These are phyloP conservation scores for Otis tarda DNA, from an alignment of 2,113 vertebrate species.

Conservation along the genomic window DNA sequence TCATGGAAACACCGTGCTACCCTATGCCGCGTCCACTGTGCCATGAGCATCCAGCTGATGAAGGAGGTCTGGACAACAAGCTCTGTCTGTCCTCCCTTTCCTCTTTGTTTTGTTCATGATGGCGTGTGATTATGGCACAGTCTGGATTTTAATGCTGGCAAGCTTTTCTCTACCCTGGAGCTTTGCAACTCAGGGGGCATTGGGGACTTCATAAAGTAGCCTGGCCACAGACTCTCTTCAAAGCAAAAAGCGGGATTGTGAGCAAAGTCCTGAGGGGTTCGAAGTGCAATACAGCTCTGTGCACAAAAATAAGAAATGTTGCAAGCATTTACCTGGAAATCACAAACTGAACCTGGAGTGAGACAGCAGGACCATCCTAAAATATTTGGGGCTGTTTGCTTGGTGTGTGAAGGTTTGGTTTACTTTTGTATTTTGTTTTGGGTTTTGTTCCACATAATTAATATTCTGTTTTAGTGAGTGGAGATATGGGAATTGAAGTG, in stretches of 20 bases:
- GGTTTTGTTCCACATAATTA: not conserved
- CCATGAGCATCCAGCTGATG: not conserved
- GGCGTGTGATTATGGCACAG: rapidly evolving
- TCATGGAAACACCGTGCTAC: not conserved
- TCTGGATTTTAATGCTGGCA: not conserved
- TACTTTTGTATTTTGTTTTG: not conserved
- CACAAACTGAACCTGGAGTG: not conserved
- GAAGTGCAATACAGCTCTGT: rapidly evolving
- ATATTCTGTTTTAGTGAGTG: not conserved
- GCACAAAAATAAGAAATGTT: not conserved
- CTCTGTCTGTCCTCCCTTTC: not conserved
- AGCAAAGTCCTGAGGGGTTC: not conserved
- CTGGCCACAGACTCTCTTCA: not conserved
- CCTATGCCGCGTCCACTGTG: rapidly evolving
- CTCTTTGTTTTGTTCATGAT: not conserved
- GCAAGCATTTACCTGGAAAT: not conserved
- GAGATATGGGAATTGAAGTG: not conserved
- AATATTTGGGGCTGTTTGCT: not conserved
- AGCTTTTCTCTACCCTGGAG: not conserved
- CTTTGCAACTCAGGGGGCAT: not conserved
- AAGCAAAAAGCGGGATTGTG: not conserved
- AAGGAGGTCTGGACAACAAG: not conserved
- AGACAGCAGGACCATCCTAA: not conserved
- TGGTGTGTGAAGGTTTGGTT: not conserved
- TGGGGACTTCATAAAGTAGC: not conserved